Evolutionary conservation across 2,797 vertebrate species (phyloP), one percentile per base, ranked within the genome.

Genomic region (Urophycis tenuis): DNA sequence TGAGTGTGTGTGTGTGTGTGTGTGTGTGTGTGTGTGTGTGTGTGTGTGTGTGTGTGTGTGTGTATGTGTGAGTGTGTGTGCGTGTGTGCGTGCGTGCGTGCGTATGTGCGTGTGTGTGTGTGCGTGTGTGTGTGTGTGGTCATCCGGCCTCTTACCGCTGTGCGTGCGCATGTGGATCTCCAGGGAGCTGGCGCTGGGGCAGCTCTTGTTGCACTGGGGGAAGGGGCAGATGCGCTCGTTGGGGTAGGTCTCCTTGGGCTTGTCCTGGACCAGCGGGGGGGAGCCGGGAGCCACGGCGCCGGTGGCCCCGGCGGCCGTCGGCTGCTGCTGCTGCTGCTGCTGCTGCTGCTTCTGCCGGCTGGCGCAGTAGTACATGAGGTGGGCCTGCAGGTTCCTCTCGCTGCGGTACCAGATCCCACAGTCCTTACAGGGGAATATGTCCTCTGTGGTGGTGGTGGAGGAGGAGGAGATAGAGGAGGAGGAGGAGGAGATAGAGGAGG

Each of bases 101-200:
- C n/a, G n/a, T n/a, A n/a, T n/a, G n/a, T n/a, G n/a, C n/a, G n/a
- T n/a, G n/a, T n/a, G n/a, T n/a, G n/a, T n/a, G n/a, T n/a, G n/a
- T n/a, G n/a, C n/a, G n/a, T n/a, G n/a, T n/a, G n/a, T n/a, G n/a
- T n/a, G n/a, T n/a, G n/a, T n/a, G n/a, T n/a, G 53, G 22, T 64
- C 25, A 5, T 12, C 60, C 4, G 69, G 30, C 30, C 17, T 17
- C 94, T 94, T 85, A 98, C 96, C 96, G 0, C 97, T 99, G 83
- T 98, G 97, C 67, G 96, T 99, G 73, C 97, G 94, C 96, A 98
- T 97, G 92, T 99, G 97, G 81, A 98, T 99, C 91, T 99, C 97
- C 89, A 99, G 88, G 5, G 97, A 99, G 91, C 97, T 99, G 89
- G 97, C 95, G 0, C 97, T 99, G 81, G 97, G 97, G 81, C 97